phyloP scores from a whole-genome alignment of 2,888 invertebrate species.

The Augochlorella aurata region DNA sequence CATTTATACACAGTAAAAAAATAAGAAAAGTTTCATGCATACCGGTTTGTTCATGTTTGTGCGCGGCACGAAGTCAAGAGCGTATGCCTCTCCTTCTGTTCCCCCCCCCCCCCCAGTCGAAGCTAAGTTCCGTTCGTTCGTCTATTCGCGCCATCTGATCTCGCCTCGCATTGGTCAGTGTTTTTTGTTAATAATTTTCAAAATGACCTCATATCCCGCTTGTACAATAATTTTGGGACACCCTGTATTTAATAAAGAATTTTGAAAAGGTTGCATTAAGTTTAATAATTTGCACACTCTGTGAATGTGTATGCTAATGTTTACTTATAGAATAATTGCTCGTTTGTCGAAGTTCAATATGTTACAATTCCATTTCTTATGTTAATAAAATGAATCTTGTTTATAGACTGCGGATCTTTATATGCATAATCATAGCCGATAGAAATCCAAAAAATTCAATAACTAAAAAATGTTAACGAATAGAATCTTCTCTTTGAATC shows the following conservation, averaged over 20 bases:
- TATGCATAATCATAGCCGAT: background rate
- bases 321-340: background rate
- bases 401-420: background rate
- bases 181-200: too few relatives aligned
- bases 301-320: background rate
- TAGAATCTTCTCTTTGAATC: background rate
- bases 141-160: too few relatives aligned
- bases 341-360: background rate
- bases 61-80: too few relatives aligned
- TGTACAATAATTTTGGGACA: too few relatives aligned
- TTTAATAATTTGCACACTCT: conserved; percentile 8
- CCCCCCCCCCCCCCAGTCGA: too few relatives aligned
- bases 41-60: too few relatives aligned
- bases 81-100: too few relatives aligned
- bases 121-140: too few relatives aligned
- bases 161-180: too few relatives aligned
- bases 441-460: background rate
- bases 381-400: background rate
- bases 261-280: background rate
- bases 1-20: too few relatives aligned
- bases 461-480: background rate
- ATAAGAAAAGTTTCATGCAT: too few relatives aligned
- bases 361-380: background rate
- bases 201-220: too few relatives aligned
- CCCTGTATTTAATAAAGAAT: background rate